Percentiles rank a stretch among this genome's conserved stretches.
These are phyloP conservation scores for Mizuhopecten yessoensis DNA, from an alignment of 1,140 invertebrate genomes.

Conservation along the genomic window DNA sequence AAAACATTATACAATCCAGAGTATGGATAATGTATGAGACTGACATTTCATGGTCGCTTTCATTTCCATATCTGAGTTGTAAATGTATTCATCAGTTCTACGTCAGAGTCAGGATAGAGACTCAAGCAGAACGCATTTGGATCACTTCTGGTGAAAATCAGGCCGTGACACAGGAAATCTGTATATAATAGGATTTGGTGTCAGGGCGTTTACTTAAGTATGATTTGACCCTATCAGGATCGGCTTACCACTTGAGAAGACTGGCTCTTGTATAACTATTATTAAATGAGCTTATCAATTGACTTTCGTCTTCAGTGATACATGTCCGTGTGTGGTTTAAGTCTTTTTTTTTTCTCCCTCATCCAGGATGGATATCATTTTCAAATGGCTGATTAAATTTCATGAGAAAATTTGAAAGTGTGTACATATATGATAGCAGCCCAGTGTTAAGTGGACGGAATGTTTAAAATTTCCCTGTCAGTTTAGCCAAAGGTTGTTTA, in stretches of 20 bases:
- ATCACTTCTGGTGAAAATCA: neutral
- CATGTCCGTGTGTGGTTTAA: neutral
- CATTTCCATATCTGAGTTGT: neutral
- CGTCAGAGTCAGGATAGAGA: neutral
- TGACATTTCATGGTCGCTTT: neutral
- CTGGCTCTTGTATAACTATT: neutral
- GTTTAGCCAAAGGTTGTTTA: too few relatives aligned
- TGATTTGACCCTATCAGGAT: neutral
- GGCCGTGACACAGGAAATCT: neutral
- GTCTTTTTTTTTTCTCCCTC: neutral
- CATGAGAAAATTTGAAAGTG: too few relatives aligned
- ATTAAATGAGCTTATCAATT: constrained; percentile 16
- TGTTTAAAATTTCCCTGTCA: too few relatives aligned
- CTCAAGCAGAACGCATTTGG: neutral
- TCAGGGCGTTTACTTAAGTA: neutral
- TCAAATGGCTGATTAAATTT: neutral
- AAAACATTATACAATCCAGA: neutral
- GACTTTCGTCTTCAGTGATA: neutral
- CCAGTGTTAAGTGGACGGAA: neutral
- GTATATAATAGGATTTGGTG: neutral
- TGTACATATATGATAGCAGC: too few relatives aligned
- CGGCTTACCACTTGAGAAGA: neutral
- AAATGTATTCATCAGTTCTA: neutral
- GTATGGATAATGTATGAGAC: neutral
- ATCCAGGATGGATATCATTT: too few relatives aligned